Base-by-base conservation (phyloP, 2,888 invertebrate genomes). In the Ariolimax columbianus region DNA sequence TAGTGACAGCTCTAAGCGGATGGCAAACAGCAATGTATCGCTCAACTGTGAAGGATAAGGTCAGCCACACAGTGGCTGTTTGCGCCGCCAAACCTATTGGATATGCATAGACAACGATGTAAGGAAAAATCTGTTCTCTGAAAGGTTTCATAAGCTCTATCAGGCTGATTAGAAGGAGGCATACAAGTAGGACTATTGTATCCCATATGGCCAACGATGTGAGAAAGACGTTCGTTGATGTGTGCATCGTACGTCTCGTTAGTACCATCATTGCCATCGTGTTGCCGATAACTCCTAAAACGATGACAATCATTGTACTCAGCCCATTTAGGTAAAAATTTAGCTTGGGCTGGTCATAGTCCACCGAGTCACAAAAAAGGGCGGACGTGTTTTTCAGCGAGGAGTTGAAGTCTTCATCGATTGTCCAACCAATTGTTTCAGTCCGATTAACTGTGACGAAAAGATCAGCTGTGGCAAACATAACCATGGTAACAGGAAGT, bases 61-160 rank as follows among this genome's bases (percentile, higher is more conserved):
- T 96, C 92, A 99, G 95, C 95, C 98, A 99, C 84, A 98, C 97
- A 82, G 98, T 98, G 87, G 97, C 97, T 88, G 98, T 98, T 95
- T 99, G 98, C 82, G 97, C 97, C 36, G 97, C 97, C 94, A 97
- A 96, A 11, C 97, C 97, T 68, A 98, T 94, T 33, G 98, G 98
- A 88, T 94, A 94, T 9, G 92, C 87, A 86, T 91, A 93, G 19
- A 91, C 92, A 1, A 93, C 92, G 17, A 94, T 88, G 85, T 92
- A 93, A 19, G 93, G 91, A 82, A 90, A 90, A 0, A 90, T 89
- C 4, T 88, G 82, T 14, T 83, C 51, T 14, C 82, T 86, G 88
- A 92, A 93, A 17, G 73, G 82, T 23, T 81, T 75, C 0, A 90
- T 90, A 9, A 93, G 82, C 77, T 91, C 90, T 1, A 89, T 88